Evolutionary conservation across 2,797 vertebrate genomes (phyloP).

Genomic region (Pyrocephalus nanus): DNA sequence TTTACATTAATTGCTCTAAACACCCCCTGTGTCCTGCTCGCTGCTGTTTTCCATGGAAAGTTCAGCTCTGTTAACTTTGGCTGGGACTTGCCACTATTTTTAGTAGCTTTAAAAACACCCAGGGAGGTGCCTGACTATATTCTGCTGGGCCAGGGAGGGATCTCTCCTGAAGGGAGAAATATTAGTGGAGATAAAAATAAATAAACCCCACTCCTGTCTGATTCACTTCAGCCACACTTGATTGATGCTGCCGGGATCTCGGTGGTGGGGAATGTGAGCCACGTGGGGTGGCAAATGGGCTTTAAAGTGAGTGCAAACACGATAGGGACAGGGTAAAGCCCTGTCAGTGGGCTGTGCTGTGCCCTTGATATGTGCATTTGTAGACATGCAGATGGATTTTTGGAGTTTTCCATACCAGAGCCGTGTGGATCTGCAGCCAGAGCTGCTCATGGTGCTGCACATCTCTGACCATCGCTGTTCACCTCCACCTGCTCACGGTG

Average conservation of each 20-base stretch:
- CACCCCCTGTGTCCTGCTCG: slow-evolving; percentile 2
- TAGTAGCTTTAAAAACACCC: slow-evolving; percentile 69
- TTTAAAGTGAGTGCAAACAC: neutral
- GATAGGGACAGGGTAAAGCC: neutral
- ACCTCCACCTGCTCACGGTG: neutral
- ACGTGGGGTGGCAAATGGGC: neutral
- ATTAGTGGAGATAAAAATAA: slow-evolving; percentile 24
- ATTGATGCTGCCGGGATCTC: neutral
- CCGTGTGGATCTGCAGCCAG: neutral
- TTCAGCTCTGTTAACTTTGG: slow-evolving; percentile 72
- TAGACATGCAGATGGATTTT: neutral
- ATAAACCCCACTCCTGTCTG: slow-evolving; percentile 2
- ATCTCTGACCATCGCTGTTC: rapidly evolving
- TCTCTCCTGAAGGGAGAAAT: slow-evolving; percentile 37
- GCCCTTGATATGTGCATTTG: neutral
- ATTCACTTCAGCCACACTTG: neutral
- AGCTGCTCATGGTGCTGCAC: rapidly evolving
- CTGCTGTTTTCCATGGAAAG: slow-evolving; percentile 71
- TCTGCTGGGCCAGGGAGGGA: slow-evolving; percentile 38
- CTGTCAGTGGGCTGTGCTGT: neutral
- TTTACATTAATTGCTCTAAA: slow-evolving; percentile 50
- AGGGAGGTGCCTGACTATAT: slow-evolving; percentile 60
- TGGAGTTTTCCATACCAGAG: neutral
- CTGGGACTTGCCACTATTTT: slow-evolving; percentile 58
- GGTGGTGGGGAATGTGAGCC: neutral